Evolutionary conservation across 2,888 invertebrate genomes (phyloP).

Genomic region (Aleiodes leptofemur): DNA sequence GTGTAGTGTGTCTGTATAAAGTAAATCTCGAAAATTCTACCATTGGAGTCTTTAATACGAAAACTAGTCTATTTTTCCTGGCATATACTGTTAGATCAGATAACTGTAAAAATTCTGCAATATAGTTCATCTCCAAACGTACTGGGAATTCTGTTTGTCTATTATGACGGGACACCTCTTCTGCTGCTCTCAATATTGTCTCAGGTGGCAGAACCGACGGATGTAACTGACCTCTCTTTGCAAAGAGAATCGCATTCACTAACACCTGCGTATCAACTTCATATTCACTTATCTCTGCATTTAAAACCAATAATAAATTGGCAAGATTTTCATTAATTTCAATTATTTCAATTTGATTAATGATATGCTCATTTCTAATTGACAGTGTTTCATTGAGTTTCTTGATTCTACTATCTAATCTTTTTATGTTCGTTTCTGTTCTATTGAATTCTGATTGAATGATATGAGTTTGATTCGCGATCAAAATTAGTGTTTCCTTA

Average conservation of each 20-base stretch:
- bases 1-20: neutral
- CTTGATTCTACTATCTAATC: neutral
- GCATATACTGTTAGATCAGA: neutral
- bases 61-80: neutral
- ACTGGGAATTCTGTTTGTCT: neutral
- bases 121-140: neutral
- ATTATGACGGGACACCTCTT: neutral
- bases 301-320: neutral
- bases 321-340: neutral
- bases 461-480: slow-evolving; percentile 1
- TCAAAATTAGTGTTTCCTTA: neutral
- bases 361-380: neutral
- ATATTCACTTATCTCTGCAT: neutral
- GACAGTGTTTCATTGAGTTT: neutral
- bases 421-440: neutral
- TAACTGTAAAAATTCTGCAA: neutral
- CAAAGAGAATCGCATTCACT: neutral
- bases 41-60: neutral
- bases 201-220: neutral
- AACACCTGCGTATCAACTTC: neutral
- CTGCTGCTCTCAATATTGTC: neutral
- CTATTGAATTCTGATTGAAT: neutral
- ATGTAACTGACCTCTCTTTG: neutral
- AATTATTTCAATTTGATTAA: neutral
- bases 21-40: neutral